phyloP scores from a whole-genome alignment of 2,797 vertebrate genomes.

The Anolis apletophallus region DNA sequence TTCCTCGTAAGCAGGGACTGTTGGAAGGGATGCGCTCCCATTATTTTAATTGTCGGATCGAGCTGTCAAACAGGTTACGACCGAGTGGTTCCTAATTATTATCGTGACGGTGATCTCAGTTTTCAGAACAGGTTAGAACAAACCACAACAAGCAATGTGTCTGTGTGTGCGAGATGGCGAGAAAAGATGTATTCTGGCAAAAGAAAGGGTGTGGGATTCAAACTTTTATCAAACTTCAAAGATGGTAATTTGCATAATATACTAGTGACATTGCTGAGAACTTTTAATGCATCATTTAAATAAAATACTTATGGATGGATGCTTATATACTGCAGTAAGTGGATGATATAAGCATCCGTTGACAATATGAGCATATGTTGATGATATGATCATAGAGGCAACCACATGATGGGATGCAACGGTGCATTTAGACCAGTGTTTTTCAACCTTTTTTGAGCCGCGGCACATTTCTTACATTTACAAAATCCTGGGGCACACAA shows the following conservation, averaged over 20 bases:
- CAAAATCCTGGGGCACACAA: too few species aligned
- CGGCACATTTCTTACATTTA: too few species aligned
- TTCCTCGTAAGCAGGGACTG: slow-evolving; percentile 2
- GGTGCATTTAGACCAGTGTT: too few species aligned
- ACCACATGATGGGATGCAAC: too few species aligned
- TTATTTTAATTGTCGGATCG: slow-evolving; percentile 23
- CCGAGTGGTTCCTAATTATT: neutral
- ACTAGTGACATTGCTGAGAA: too few species aligned
- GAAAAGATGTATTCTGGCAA: neutral
- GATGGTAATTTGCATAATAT: neutral
- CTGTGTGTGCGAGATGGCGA: neutral
- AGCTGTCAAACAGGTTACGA: slow-evolving; percentile 10
- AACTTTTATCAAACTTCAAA: neutral
- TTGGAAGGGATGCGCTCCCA: neutral
- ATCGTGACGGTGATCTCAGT: neutral
- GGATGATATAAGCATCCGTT: too few species aligned
- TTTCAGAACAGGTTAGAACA: neutral
- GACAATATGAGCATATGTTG: too few species aligned
- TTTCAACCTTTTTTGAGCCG: too few species aligned
- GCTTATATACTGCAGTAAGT: too few species aligned
- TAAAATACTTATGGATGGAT: too few species aligned
- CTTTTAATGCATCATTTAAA: too few species aligned
- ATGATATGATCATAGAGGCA: too few species aligned
- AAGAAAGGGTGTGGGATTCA: neutral
- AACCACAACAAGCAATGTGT: neutral